These are phyloP conservation scores for Sarcophaga peregrina DNA, from an alignment of 1,140 invertebrate species.

Conservation along the genomic window DNA sequence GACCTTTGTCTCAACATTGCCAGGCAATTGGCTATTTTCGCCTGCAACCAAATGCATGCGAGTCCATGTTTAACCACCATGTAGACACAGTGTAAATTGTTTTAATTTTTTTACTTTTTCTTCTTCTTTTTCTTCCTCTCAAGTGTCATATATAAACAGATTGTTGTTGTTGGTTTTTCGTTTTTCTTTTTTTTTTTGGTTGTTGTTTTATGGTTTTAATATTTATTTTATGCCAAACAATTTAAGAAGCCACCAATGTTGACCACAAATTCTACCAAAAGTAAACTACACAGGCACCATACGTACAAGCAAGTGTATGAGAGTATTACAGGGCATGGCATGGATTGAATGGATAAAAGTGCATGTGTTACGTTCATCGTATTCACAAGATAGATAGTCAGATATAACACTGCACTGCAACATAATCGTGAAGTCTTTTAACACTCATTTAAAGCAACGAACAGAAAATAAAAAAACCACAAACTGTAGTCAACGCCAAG, in stretches of 20 bases:
- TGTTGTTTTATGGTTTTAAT: background rate
- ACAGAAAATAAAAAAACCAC: background rate
- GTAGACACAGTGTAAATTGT: constrained; percentile 34
- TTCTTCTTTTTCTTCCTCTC: background rate
- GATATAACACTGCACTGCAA: background rate
- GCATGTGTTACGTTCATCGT: background rate
- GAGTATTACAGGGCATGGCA: background rate
- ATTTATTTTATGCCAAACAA: constrained; percentile 29
- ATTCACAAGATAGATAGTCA: too few relatives aligned
- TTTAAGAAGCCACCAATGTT: constrained; percentile 42
- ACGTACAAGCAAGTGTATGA: background rate
- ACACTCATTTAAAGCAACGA: background rate
- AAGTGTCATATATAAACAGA: background rate
- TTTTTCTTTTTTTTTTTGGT: too few relatives aligned
- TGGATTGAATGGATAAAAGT: background rate
- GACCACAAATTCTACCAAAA: constrained; percentile 33
- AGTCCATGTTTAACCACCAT: constrained; percentile 24
- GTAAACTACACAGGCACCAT: background rate
- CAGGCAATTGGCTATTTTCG: background rate
- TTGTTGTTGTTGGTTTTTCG: background rate
- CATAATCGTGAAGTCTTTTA: constrained; percentile 22
- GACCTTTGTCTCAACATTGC: background rate
- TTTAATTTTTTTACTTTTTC: background rate
- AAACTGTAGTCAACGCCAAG: background rate
- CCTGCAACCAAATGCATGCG: background rate